A percentile compares a stretch with the other conserved stretches of the same genome.
Conservation (phyloP, 2,888 invertebrate genomes). For the Candidula unifasciata region DNA sequence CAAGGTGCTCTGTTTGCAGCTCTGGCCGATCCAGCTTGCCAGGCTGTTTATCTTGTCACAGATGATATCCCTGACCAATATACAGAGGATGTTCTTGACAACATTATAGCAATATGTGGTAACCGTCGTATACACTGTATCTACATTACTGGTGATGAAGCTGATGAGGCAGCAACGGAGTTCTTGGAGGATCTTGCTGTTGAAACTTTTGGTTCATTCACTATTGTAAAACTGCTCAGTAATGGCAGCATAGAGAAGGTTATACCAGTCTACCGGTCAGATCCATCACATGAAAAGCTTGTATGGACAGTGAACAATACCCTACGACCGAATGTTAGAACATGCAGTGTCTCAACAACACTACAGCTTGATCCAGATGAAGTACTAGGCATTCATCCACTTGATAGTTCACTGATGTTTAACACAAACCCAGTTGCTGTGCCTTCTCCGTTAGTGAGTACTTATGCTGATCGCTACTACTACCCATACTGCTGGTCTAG, state of each 20-base stretch:
- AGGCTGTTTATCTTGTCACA: constrained; percentile 76
- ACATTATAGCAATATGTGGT: constrained; percentile 65
- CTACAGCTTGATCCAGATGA: constrained; percentile 69
- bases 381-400: constrained; percentile 54
- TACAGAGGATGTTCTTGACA: constrained; percentile 74
- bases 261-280: constrained; percentile 72
- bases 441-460: constrained; percentile 60
- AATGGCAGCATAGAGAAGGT: constrained; percentile 75
- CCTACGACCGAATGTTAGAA: constrained; percentile 64
- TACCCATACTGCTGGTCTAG: constrained; percentile 69
- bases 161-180: constrained; percentile 70
- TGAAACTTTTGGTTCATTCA: constrained; percentile 76
- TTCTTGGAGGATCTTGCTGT: constrained; percentile 75
- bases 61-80: constrained; percentile 77
- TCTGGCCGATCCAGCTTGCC: constrained; percentile 70
- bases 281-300: constrained; percentile 67
- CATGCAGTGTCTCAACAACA: constrained; percentile 69
- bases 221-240: constrained; percentile 70
- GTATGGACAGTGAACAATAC: constrained; percentile 71
- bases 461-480: constrained; percentile 43
- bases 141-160: constrained; percentile 70
- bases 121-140: constrained; percentile 75
- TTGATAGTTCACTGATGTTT: constrained; percentile 53
- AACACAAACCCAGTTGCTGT: constrained; percentile 51
- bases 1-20: constrained; percentile 75